These are phyloP conservation scores for Antedon mediterranea DNA, from an alignment of 53 echinoderm and acorn worm genomes.

Conservation along the genomic window DNA sequence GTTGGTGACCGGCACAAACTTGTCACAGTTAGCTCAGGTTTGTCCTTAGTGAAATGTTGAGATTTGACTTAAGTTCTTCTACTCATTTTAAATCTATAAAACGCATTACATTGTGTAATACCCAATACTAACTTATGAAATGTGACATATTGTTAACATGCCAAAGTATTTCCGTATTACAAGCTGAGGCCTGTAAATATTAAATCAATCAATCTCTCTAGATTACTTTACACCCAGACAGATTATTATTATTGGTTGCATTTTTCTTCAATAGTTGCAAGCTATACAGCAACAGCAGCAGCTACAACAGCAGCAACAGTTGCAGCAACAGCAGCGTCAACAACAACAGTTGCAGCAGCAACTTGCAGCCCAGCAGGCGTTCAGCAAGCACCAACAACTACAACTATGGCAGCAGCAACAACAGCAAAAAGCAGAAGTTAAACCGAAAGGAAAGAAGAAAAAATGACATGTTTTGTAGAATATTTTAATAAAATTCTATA, in stretches of 20 bases:
- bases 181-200: too few species aligned
- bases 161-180: too few species aligned
- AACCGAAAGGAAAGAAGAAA: slow-evolving; percentile 25
- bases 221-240: too few species aligned
- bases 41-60: neutral
- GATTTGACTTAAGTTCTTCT: too few species aligned
- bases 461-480: slow-evolving; percentile 30
- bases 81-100: too few species aligned
- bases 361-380: slow-evolving; percentile 28
- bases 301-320: slow-evolving; percentile 26
- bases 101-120: too few species aligned
- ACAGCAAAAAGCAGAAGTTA: slow-evolving; percentile 20
- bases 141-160: too few species aligned
- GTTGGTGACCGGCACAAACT: neutral
- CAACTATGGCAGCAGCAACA: slow-evolving; percentile 35
- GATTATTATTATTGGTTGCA: too few species aligned
- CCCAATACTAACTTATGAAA: too few species aligned
- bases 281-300: slow-evolving; percentile 39
- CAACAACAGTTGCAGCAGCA: slow-evolving; percentile 35
- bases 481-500: neutral
- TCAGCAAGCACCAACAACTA: slow-evolving; percentile 46
- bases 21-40: neutral
- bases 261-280: slow-evolving; percentile 1
- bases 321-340: slow-evolving; percentile 16
- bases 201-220: too few species aligned